Base-by-base conservation (phyloP, 2,888 invertebrate genomes). In the Eubasilissa splendida region DNA sequence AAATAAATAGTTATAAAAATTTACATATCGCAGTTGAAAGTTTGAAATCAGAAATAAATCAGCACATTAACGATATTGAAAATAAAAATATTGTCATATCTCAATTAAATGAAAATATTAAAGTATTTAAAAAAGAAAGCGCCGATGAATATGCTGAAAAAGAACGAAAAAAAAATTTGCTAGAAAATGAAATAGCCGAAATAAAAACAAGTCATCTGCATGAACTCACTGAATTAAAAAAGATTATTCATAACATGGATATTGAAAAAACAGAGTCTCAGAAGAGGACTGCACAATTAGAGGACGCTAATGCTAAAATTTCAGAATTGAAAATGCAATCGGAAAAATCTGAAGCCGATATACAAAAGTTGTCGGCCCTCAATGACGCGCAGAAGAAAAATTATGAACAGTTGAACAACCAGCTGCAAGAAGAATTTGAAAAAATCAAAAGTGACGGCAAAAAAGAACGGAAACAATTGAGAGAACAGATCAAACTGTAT, bases 401-500 rank as follows among this genome's bases (percentile, higher is more conserved):
- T 85, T 90, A 90, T 80, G 90, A 91, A 85, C 90, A 90, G 84
- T 86, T 91, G 59, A 89, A 89, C 84, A 88, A 88, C 82, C 89
- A 90, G 84, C 82, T 90, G 80, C 89, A 90, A 85, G 79, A 85
- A 10, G 88, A 89, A 79, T 89, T 87, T 84, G 90, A 90, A 77
- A 89, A 90, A 85, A 87, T 87, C 74, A 90, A 89, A 84, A 89
- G 87, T 81, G 89, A 90, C 82, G 88, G 87, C 81, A 92, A 92
- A 85, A 88, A 88, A 77, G 88, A 91, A 56, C 90, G 90, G 84
- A 89, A 89, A 76, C 91, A 92, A 65, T 86, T 94, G 2, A 88
- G 90, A 84, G 86, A 88, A 33, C 93, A 92, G 85, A 86, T 95
- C 80, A 92, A 92, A 82, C 93, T 88, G 31, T 88, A 88, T 79